A percentile compares a stretch with the other conserved stretches of the same genome.
These are phyloP conservation scores for Zaprionus capensis DNA, from an alignment of 1,140 invertebrate species.

Conservation along the genomic window DNA sequence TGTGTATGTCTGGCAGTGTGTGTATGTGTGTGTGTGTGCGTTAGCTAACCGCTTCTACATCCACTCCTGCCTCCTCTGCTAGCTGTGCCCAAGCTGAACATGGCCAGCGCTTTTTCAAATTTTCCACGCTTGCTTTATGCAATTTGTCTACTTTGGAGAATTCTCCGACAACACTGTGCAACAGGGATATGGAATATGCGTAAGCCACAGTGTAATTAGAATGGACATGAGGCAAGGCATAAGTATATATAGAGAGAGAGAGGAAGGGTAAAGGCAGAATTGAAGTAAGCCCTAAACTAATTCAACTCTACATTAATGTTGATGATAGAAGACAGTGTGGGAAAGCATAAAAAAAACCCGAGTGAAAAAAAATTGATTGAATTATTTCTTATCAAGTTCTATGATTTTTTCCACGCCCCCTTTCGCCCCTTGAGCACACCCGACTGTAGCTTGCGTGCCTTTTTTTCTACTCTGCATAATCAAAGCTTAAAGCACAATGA, in stretches of 20 bases:
- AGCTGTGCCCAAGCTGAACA: slow-evolving; percentile 21
- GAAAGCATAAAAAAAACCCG: too few relatives aligned
- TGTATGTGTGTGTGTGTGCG: slow-evolving; percentile 33
- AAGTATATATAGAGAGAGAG: background rate
- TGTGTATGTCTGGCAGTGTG: background rate
- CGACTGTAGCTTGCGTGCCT: too few relatives aligned
- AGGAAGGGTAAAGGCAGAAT: too few relatives aligned
- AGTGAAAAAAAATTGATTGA: too few relatives aligned
- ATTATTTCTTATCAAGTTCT: too few relatives aligned
- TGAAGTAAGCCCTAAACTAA: background rate
- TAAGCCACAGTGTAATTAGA: background rate
- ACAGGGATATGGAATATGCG: slow-evolving; percentile 3
- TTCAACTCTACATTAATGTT: background rate
- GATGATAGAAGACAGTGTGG: too few relatives aligned
- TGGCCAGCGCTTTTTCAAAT: slow-evolving; percentile 70
- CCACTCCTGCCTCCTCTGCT: background rate
- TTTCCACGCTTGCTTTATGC: slow-evolving; percentile 79
- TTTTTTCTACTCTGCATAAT: too few relatives aligned
- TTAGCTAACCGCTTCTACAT: slow-evolving; percentile 9
- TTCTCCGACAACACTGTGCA: slow-evolving; percentile 57
- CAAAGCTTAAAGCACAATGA: too few relatives aligned
- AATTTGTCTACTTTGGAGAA: slow-evolving; percentile 66
- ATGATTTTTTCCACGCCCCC: too few relatives aligned
- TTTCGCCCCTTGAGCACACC: too few relatives aligned
- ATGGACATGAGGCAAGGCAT: background rate